A percentile compares a stretch with the other conserved stretches of the same genome.
These are phyloP conservation scores for Drosophila emarginata DNA, from an alignment of 2,888 invertebrate species.

Conservation along the genomic window DNA sequence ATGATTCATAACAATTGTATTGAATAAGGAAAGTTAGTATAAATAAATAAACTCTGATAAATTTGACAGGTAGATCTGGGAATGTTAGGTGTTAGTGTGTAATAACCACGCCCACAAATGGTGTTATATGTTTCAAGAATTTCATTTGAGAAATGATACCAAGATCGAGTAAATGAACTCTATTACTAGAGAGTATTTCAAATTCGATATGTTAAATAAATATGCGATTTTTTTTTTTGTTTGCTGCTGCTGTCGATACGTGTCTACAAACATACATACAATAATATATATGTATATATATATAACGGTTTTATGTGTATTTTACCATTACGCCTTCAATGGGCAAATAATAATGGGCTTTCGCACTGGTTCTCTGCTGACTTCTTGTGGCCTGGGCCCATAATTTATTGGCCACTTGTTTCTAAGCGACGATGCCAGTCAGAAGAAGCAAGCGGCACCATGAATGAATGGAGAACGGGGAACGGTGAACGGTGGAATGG, in stretches of 20 bases:
- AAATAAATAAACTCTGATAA: too few species aligned
- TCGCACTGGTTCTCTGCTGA: constrained; percentile 13
- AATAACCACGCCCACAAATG: too few species aligned
- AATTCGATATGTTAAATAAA: background rate
- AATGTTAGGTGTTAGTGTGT: too few species aligned
- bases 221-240: background rate
- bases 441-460: constrained; percentile 37
- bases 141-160: too few species aligned
- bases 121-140: too few species aligned
- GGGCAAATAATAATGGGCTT: constrained; percentile 72
- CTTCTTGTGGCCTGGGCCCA: constrained; percentile 56
- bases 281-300: constrained; percentile 13
- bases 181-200: background rate
- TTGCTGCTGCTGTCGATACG: background rate
- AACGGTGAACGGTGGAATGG: constrained; percentile 23
- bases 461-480: constrained; percentile 46
- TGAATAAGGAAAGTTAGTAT: too few species aligned
- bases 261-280: background rate
- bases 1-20: too few species aligned
- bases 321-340: constrained; percentile 70
- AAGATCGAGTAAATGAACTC: too few species aligned
- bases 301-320: constrained; percentile 72
- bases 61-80: background rate
- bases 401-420: constrained; percentile 77
- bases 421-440: constrained; percentile 60